Conservation (phyloP, 2,113 vertebrate species). For the Tupaia chinensis region DNA sequence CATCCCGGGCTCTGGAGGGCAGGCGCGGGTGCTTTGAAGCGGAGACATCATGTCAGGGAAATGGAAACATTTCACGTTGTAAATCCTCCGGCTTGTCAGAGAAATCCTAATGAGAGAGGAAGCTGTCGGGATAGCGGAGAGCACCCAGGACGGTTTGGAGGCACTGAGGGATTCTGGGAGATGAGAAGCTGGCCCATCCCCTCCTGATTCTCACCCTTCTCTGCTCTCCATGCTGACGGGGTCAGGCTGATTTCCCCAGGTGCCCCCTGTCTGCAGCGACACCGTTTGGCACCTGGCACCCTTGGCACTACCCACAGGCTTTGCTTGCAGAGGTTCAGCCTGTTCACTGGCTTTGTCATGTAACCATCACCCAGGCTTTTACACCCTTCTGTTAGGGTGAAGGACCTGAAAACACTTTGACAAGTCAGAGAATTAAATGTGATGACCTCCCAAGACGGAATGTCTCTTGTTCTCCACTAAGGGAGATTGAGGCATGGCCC, state of each 20-base stretch:
- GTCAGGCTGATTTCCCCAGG: not conserved
- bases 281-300: not conserved
- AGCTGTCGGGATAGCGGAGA: constrained; percentile 60
- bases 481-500: constrained; percentile 52
- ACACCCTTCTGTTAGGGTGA: not conserved
- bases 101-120: constrained; percentile 85
- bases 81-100: constrained; percentile 86
- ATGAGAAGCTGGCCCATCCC: not conserved
- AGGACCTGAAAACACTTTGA: constrained; percentile 20
- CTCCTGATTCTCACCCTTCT: not conserved
- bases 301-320: not conserved
- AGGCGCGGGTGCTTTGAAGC: constrained; percentile 86
- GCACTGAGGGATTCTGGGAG: constrained; percentile 38
- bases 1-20: constrained; percentile 85
- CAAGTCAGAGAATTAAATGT: not conserved
- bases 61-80: constrained; percentile 87
- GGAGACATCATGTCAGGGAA: constrained; percentile 85
- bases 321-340: not conserved
- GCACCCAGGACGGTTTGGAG: constrained; percentile 37
- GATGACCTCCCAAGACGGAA: not conserved
- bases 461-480: not conserved
- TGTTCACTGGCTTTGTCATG: not conserved
- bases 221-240: not conserved
- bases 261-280: not conserved
- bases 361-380: not conserved